A percentile compares a stretch with the other conserved stretches of the same genome.
Evolutionary conservation across 1,140 invertebrate species (phyloP).

Genomic region (Eriocheir sinensis): DNA sequence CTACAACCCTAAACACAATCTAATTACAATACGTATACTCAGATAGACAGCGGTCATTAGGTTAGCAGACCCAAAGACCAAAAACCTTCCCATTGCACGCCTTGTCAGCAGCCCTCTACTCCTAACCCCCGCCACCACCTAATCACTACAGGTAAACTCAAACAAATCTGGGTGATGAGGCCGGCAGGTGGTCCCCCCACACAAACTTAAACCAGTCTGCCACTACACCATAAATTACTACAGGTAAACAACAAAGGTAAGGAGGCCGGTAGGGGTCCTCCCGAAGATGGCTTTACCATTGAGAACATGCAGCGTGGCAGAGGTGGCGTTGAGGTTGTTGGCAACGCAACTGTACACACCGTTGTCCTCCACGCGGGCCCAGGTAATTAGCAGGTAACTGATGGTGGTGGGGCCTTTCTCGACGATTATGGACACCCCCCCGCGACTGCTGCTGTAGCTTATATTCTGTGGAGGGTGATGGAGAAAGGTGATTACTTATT

Average conservation of each 20-base stretch:
- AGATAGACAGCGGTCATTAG: no score
- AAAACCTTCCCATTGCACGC: no score
- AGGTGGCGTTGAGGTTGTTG: slow-evolving; percentile 93
- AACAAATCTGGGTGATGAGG: no score
- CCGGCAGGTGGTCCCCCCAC: no score
- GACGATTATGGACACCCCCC: slow-evolving; percentile 94
- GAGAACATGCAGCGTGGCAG: slow-evolving; percentile 92
- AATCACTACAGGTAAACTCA: no score
- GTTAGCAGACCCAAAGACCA: no score
- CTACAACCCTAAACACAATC: no score
- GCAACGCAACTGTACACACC: slow-evolving; percentile 95
- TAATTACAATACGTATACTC: no score
- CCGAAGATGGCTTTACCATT: slow-evolving; percentile 86
- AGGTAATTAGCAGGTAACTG: slow-evolving; percentile 93
- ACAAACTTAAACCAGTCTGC: no score
- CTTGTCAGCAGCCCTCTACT: neutral
- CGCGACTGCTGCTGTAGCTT: slow-evolving; percentile 94
- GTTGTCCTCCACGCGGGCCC: slow-evolving; percentile 92
- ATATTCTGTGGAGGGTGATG: slow-evolving; percentile 87
- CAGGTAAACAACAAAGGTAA: neutral
- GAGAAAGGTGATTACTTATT: neutral
- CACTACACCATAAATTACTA: no score
- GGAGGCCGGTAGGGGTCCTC: neutral
- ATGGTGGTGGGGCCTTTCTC: slow-evolving; percentile 95
- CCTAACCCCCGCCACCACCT: neutral